phyloP scores from a whole-genome alignment of 2,797 vertebrate genomes.

The Amblyraja radiata region DNA sequence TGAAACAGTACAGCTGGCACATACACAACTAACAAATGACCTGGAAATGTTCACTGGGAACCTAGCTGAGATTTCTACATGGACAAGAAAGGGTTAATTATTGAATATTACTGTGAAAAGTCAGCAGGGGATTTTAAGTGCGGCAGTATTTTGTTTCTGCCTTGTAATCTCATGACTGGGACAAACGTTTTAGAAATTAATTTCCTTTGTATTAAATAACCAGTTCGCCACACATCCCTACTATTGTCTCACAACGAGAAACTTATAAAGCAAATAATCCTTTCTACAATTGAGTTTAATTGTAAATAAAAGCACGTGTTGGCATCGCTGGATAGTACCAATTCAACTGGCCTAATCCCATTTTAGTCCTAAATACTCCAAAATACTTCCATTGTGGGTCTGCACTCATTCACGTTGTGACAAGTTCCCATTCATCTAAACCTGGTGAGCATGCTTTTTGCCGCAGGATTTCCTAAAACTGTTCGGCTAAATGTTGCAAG shows the following conservation, averaged over 20 bases:
- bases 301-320: neutral
- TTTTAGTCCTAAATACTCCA: neutral
- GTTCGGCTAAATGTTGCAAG: neutral
- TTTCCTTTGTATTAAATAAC: neutral
- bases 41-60: constrained; percentile 7
- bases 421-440: neutral
- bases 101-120: neutral
- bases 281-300: neutral
- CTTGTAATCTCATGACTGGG: neutral
- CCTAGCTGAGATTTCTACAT: neutral
- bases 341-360: neutral
- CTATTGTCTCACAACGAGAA: too few relatives aligned
- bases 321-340: neutral
- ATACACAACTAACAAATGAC: neutral
- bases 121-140: neutral
- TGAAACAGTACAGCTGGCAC: neutral
- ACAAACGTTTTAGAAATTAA: neutral
- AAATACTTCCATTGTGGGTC: neutral
- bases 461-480: neutral
- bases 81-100: too few relatives aligned
- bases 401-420: neutral
- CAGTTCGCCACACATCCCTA: neutral
- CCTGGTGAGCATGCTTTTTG: neutral
- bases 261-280: neutral
- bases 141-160: neutral